Evolutionary conservation across 2,797 vertebrate species (phyloP).

Genomic region (Chloroceryle inda): DNA sequence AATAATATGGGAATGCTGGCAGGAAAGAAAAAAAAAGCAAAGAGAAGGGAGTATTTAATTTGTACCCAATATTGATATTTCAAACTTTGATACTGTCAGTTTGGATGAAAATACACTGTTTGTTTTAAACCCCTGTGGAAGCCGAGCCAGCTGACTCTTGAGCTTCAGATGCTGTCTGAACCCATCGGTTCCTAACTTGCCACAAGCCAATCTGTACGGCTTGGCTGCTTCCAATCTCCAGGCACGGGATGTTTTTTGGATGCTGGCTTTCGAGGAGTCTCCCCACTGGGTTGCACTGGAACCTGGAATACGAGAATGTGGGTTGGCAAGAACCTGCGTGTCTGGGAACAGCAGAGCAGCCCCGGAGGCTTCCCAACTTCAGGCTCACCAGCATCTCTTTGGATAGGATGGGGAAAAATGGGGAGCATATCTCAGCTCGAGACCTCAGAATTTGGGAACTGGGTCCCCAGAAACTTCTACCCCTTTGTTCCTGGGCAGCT

Average conservation of each 20-base stretch:
- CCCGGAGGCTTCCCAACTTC: background rate
- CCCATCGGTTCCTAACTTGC: background rate
- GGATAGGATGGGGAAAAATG: background rate
- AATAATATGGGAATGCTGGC: background rate
- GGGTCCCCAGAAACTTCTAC: background rate
- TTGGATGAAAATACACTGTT: background rate
- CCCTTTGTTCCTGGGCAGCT: background rate
- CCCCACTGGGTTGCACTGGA: background rate
- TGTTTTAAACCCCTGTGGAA: background rate
- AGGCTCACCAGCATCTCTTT: background rate
- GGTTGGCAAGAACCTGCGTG: background rate
- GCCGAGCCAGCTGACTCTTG: background rate
- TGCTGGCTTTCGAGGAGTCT: background rate
- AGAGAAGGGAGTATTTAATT: background rate
- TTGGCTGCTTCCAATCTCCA: background rate
- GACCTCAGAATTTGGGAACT: background rate
- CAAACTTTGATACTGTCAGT: background rate
- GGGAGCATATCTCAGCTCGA: background rate
- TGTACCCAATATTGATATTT: background rate
- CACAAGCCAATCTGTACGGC: background rate
- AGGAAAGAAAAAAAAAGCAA: accelerated
- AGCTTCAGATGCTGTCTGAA: background rate
- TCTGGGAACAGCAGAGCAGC: background rate
- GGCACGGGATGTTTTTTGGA: background rate
- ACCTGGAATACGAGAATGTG: background rate